Conservation (phyloP, 2,888 invertebrate genomes). For the Caenorhabditis japonica region DNA sequence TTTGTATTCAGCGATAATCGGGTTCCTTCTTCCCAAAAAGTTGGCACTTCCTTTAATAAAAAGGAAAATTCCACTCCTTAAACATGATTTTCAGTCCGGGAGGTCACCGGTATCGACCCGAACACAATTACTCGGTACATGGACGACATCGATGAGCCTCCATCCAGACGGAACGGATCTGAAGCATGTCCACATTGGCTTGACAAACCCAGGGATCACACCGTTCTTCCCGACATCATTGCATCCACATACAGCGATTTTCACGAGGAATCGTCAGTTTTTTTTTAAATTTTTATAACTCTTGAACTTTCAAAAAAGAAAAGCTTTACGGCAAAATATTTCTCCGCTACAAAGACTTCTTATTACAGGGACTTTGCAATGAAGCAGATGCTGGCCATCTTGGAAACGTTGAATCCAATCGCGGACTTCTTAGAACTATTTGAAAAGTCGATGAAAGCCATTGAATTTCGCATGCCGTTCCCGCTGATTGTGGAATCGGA, state of each 20-base stretch:
- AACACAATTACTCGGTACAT: not conserved
- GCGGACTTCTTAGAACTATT: constrained; percentile 37
- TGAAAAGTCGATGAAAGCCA: constrained; percentile 31
- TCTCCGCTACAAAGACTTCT: too few species aligned
- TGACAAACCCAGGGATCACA: constrained; percentile 47
- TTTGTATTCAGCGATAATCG: too few species aligned
- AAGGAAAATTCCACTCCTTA: too few species aligned
- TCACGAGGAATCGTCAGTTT: constrained; percentile 50
- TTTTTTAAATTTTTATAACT: not conserved
- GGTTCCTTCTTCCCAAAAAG: too few species aligned
- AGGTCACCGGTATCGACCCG: too few species aligned
- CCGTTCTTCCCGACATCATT: constrained; percentile 50
- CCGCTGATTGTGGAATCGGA: constrained; percentile 5
- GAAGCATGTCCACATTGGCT: constrained; percentile 45
- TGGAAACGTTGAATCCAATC: constrained; percentile 46
- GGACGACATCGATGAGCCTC: constrained; percentile 19
- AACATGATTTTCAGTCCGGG: too few species aligned
- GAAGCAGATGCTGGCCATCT: constrained; percentile 53
- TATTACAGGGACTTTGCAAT: constrained; percentile 56
- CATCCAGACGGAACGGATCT: not conserved
- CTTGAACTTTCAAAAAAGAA: too few species aligned
- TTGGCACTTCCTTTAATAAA: too few species aligned
- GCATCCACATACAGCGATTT: constrained; percentile 48
- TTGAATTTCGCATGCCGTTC: constrained; percentile 31
- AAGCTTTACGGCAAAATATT: not conserved